Evolutionary conservation across 2,113 vertebrate species (phyloP).

Genomic region (Burhinus bistriatus): DNA sequence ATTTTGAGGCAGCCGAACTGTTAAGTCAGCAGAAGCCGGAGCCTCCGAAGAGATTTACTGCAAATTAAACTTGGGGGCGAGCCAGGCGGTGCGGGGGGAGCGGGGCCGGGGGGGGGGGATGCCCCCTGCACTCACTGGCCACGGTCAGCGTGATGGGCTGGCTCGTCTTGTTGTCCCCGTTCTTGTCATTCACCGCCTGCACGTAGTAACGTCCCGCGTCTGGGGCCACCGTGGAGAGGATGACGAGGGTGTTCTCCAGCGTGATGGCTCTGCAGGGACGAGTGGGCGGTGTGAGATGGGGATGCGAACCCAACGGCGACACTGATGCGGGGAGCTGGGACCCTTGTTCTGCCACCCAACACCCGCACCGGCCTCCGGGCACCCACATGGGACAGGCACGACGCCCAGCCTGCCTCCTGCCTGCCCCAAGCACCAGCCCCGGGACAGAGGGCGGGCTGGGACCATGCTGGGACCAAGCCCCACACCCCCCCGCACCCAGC

Average conservation of each 20-base stretch:
- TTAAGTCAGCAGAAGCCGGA: conserved; percentile 6
- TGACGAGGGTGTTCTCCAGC: conserved; percentile 95
- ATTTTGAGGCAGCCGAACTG: neutral
- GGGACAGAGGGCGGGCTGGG: fast-evolving
- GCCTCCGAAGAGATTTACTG: conserved; percentile 45
- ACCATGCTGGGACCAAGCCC: neutral
- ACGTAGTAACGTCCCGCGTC: conserved; percentile 94
- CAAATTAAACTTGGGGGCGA: conserved; percentile 19
- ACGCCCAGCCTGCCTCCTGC: neutral
- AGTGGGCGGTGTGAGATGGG: fast-evolving
- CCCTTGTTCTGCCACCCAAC: neutral
- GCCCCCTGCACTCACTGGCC: conserved; percentile 83
- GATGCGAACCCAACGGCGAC: neutral
- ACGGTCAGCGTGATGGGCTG: conserved; percentile 91
- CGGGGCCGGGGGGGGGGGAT: fast-evolving
- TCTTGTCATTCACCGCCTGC: conserved; percentile 97
- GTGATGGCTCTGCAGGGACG: conserved; percentile 85
- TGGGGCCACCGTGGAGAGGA: conserved; percentile 93
- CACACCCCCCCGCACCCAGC: fast-evolving
- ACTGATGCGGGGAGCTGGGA: fast-evolving
- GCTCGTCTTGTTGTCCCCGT: conserved; percentile 98
- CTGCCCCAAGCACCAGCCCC: neutral
- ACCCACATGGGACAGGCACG: fast-evolving
- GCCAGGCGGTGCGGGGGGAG: neutral
- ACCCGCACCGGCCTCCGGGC: neutral